phyloP scores from a whole-genome alignment of 2,113 vertebrate species.

The Donacobius atricapilla region DNA sequence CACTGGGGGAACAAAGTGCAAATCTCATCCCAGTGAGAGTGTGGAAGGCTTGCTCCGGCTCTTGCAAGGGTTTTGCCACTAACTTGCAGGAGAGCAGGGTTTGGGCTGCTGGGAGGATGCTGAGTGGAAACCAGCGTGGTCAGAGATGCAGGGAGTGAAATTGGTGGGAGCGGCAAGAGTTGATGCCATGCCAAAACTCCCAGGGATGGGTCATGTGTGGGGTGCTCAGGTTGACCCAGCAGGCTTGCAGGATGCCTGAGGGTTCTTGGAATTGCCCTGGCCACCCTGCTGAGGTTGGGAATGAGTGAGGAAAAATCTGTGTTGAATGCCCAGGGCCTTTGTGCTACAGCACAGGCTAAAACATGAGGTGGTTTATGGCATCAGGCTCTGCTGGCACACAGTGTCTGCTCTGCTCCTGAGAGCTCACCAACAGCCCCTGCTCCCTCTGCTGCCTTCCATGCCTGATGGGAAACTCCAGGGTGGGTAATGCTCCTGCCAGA shows the following conservation, averaged over 20 bases:
- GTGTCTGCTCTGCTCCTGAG: neutral
- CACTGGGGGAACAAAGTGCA: neutral
- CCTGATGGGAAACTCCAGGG: conserved; percentile 24
- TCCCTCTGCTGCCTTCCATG: conserved; percentile 29
- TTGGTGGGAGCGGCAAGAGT: neutral
- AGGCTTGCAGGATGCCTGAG: neutral
- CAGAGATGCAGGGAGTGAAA: neutral
- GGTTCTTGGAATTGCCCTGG: neutral
- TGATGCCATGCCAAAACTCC: fast-evolving
- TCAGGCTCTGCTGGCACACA: neutral
- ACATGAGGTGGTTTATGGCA: neutral
- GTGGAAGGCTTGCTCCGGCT: neutral
- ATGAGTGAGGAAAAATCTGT: neutral
- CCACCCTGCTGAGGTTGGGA: neutral
- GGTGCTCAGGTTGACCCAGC: neutral
- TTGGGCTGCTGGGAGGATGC: neutral
- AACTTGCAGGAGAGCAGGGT: neutral
- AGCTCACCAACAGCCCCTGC: conserved; percentile 28
- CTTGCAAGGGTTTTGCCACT: neutral
- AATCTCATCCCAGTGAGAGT: fast-evolving
- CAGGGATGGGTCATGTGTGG: neutral
- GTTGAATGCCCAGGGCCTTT: neutral
- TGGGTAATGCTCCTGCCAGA: conserved; percentile 42
- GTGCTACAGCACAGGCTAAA: neutral
- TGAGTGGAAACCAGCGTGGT: neutral